phyloP scores from a whole-genome alignment of 2,888 invertebrate genomes.

The Lymantria monacha region DNA sequence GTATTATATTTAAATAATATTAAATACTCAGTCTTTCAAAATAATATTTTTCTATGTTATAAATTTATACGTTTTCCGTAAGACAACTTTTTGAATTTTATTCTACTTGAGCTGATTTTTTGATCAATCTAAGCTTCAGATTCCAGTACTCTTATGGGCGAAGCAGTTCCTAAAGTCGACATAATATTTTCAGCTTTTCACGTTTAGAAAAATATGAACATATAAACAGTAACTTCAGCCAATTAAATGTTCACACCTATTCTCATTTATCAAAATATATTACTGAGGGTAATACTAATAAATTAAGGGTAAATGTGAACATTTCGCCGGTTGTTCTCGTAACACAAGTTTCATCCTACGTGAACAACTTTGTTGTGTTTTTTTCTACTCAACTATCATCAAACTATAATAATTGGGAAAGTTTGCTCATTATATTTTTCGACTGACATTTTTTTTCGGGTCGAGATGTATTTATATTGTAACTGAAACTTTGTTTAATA shows the following conservation, averaged over 20 bases:
- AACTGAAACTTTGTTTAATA: conserved; percentile 5
- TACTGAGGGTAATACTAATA: conserved; percentile 25
- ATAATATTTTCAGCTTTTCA: too few relatives aligned
- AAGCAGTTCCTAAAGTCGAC: too few relatives aligned
- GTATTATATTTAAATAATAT: too few relatives aligned
- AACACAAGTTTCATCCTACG: conserved; percentile 29
- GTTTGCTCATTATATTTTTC: conserved; percentile 75
- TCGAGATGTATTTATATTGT: conserved; percentile 11
- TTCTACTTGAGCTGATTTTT: too few relatives aligned
- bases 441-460: conserved; percentile 47
- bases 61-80: too few relatives aligned
- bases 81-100: too few relatives aligned
- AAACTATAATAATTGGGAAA: conserved; percentile 78
- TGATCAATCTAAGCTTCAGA: too few relatives aligned
- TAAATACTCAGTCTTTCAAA: too few relatives aligned
- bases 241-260: conserved; percentile 18
- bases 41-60: too few relatives aligned
- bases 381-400: conserved; percentile 54
- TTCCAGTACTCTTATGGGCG: too few relatives aligned
- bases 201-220: too few relatives aligned
- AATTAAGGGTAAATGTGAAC: conserved; percentile 28
- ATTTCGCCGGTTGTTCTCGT: conserved; percentile 24
- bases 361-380: conserved; percentile 43
- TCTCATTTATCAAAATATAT: conserved; percentile 27
- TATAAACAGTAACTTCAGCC: neutral